Evolutionary conservation across 2,113 vertebrate species (phyloP).

Genomic region (Heterotilapia buettikoferi): DNA sequence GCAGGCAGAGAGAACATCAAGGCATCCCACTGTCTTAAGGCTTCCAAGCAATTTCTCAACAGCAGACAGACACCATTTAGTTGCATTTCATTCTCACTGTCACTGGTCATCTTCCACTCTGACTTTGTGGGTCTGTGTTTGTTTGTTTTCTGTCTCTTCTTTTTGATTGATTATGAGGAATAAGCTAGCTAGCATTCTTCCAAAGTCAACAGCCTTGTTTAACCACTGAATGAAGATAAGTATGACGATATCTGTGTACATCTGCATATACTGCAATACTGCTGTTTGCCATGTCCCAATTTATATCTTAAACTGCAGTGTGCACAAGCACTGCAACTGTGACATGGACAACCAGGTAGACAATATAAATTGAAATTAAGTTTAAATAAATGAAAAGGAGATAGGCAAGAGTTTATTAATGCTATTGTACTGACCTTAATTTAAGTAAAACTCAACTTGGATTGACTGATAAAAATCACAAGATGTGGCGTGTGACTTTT

Average conservation of each 20-base stretch:
- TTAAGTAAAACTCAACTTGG: background rate
- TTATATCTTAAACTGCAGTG: background rate
- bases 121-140: background rate
- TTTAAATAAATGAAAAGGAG: background rate
- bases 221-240: background rate
- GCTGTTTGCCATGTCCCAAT: background rate
- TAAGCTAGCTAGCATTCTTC: background rate
- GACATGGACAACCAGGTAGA: accelerated
- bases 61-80: background rate
- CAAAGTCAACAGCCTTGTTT: constrained; percentile 18
- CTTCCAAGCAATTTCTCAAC: constrained; percentile 37
- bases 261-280: background rate
- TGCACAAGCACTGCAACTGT: background rate
- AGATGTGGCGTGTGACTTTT: background rate
- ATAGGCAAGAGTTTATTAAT: background rate
- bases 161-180: background rate
- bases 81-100: background rate
- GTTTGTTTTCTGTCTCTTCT: background rate
- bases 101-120: background rate
- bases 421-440: background rate
- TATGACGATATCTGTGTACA: background rate
- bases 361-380: accelerated
- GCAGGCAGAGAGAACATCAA: constrained; percentile 9
- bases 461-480: background rate
- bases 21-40: constrained; percentile 26